A percentile compares a stretch with the other conserved stretches of the same genome.
phyloP scores from a whole-genome alignment of 2,113 vertebrate species.

The Takifugu flavidus region DNA sequence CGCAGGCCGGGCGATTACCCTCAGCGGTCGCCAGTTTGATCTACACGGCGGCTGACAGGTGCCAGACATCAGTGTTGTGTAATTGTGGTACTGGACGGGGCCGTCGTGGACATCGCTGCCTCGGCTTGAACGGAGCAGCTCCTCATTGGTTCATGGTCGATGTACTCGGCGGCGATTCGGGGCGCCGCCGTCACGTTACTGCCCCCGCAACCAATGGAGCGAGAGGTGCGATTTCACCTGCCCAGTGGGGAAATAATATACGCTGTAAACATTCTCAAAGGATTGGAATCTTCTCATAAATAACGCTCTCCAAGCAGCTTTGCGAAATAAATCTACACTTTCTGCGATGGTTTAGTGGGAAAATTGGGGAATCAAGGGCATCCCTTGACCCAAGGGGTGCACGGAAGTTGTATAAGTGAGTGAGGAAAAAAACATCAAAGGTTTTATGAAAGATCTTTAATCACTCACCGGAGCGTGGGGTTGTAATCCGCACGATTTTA shows the following conservation, averaged over 20 bases:
- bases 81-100: conserved; percentile 61
- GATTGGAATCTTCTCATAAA: conserved; percentile 16
- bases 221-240: neutral
- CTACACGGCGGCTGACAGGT: conserved; percentile 63
- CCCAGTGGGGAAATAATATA: too few relatives aligned
- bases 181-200: conserved; percentile 10
- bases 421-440: conserved; percentile 19
- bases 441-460: conserved; percentile 22
- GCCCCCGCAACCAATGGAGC: conserved; percentile 9
- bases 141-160: conserved; percentile 20
- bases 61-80: conserved; percentile 67
- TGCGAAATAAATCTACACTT: conserved; percentile 13
- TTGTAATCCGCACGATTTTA: conserved; percentile 39
- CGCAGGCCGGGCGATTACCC: conserved; percentile 63
- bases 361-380: conserved; percentile 17
- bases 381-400: conserved; percentile 23
- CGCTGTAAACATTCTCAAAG: conserved; percentile 8
- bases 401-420: conserved; percentile 23
- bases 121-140: conserved; percentile 29
- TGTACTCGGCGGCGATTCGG: neutral
- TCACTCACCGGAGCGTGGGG: conserved; percentile 26
- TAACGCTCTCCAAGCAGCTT: neutral
- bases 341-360: conserved; percentile 27
- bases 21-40: conserved; percentile 60
- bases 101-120: conserved; percentile 50